Percentiles rank a stretch among this genome's conserved stretches.
These are phyloP conservation scores for Passerina amoena DNA, from an alignment of 2,113 vertebrate genomes.

Conservation along the genomic window DNA sequence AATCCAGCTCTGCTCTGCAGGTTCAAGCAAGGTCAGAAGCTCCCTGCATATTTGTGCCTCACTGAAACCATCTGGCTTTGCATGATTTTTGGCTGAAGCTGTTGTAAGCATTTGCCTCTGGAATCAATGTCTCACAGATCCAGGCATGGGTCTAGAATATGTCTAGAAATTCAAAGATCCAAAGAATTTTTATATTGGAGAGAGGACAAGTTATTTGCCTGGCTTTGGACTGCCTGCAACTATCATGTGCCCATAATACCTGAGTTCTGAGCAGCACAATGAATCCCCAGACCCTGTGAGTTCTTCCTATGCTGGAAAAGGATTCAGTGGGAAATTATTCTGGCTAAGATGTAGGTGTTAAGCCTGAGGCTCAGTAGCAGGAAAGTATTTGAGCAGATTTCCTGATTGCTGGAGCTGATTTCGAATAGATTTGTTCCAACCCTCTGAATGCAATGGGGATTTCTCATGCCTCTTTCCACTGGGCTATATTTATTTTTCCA, in stretches of 20 bases:
- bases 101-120: not conserved
- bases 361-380: not conserved
- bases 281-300: not conserved
- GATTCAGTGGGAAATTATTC: not conserved
- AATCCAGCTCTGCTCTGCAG: not conserved
- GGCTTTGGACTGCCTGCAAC: not conserved
- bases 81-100: not conserved
- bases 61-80: conserved; percentile 11
- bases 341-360: not conserved
- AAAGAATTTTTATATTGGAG: not conserved
- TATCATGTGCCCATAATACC: not conserved
- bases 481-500: conserved; percentile 65
- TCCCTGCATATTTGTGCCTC: not conserved
- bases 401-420: conserved; percentile 46
- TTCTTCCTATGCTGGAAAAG: not conserved
- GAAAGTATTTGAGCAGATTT: conserved; percentile 64
- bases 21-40: conserved; percentile 45
- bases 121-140: not conserved
- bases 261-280: not conserved
- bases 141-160: not conserved
- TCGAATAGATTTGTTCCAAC: conserved; percentile 50
- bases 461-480: conserved; percentile 60
- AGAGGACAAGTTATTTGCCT: not conserved
- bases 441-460: conserved; percentile 2
- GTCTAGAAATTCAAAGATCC: not conserved